Percentiles rank a stretch among this genome's conserved stretches.
These are phyloP conservation scores for Drosophila sulfurigaster DNA, from an alignment of 1,140 invertebrate species.

Conservation along the genomic window DNA sequence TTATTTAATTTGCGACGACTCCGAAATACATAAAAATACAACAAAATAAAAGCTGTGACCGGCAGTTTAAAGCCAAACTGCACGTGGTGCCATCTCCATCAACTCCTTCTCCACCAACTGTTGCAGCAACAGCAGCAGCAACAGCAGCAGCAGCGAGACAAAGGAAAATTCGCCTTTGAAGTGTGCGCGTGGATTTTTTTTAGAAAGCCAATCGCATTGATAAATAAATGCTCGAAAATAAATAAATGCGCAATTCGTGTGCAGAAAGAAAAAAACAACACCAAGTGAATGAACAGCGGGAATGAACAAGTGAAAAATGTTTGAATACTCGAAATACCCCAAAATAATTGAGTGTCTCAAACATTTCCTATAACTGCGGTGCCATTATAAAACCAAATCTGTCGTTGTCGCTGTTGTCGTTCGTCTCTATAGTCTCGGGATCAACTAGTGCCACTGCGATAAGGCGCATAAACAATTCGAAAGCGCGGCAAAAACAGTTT, in stretches of 20 bases:
- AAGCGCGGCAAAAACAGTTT: slow-evolving; percentile 1
- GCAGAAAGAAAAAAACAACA: slow-evolving; percentile 8
- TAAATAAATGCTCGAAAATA: slow-evolving; percentile 28
- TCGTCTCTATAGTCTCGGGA: neutral
- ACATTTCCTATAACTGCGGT: neutral
- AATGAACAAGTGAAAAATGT: slow-evolving; percentile 9
- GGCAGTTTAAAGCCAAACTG: slow-evolving; percentile 18
- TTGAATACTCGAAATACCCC: slow-evolving; percentile 8
- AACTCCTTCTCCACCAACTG: neutral
- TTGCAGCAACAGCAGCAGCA: too few species aligned
- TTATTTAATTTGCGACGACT: slow-evolving; percentile 53
- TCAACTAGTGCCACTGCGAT: slow-evolving; percentile 23
- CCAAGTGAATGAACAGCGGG: neutral
- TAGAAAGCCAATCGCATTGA: slow-evolving; percentile 62
- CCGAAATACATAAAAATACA: slow-evolving; percentile 11
- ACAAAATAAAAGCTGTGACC: neutral
- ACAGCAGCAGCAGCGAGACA: slow-evolving; percentile 1
- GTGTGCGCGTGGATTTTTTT: slow-evolving; percentile 36
- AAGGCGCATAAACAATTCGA: slow-evolving; percentile 11
- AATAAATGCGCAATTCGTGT: slow-evolving; percentile 26
- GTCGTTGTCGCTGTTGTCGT: neutral
- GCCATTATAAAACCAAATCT: neutral
- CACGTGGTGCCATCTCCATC: slow-evolving; percentile 20
- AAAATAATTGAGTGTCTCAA: slow-evolving; percentile 12
- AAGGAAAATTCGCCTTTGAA: slow-evolving; percentile 50